Evolutionary conservation across 2,797 vertebrate species (phyloP), one percentile per base, ranked within the genome.

Genomic region (Esox masquinongy): DNA sequence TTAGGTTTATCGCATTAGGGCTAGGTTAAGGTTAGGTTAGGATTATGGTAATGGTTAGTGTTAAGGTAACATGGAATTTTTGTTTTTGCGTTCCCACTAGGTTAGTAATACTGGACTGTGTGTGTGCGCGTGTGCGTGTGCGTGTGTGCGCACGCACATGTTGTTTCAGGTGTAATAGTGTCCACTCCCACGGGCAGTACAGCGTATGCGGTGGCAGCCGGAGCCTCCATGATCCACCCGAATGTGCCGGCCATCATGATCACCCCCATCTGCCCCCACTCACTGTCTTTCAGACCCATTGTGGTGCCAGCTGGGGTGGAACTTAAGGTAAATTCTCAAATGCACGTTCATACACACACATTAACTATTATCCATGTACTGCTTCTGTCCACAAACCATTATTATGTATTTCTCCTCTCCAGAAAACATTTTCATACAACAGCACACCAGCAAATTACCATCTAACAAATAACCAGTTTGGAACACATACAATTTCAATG

Each of bases 191-290:
- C 94, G 0, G 95, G 95, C 53, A 95, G 95, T 88, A 95, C 95
- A 0, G 95, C 95, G 0, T 95, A 95, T 0, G 94, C 95, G 0
- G 94, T 93, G 0, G 95, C 95, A 8, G 95, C 95, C 0, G 95
- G 95, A 73, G 95, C 95, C 61, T 95, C 95, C 24, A 95, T 95
- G 95, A 95, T 95, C 86, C 95, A 95, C 82, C 95, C 95, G 49
- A 95, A 95, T 1, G 95, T 95, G 0, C 95, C 95, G 0, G 95
- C 95, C 85, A 95, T 95, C 86, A 95, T 95, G 94, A 93, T 95
- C 83, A 95, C 95, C 0, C 95, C 95, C 74, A 95, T 95, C 90
- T 95, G 95, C 78, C 95, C 95, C 0, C 95, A 95, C 87, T 95
- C 95, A 0, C 93, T 95, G 66, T 95, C 95, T 77, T 95, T 95